A percentile compares a stretch with the other conserved stretches of the same genome.
Conservation (phyloP, 2,797 vertebrate genomes). For the Pangasius macronema region DNA sequence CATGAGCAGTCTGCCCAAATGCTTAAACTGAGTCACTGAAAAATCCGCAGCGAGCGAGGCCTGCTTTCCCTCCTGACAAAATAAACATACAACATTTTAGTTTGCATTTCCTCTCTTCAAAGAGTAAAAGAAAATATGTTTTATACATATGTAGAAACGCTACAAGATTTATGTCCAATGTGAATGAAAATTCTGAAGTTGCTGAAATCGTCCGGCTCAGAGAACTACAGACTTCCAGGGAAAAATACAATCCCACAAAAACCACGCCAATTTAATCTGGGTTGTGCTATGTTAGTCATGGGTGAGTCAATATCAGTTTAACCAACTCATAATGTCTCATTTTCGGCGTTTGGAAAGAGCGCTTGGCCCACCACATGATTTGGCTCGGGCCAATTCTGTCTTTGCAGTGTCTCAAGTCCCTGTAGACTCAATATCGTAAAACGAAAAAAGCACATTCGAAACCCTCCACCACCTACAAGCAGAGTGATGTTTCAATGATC, state of each 20-base stretch:
- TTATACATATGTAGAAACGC: not conserved
- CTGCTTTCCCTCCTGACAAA: conserved; percentile 92
- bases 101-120: not conserved
- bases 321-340: conserved; percentile 49
- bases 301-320: conserved; percentile 50
- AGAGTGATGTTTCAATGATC: conserved; percentile 22
- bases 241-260: conserved; percentile 39
- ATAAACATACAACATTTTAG: conserved; percentile 51
- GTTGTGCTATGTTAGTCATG: conserved; percentile 46
- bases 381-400: conserved; percentile 22
- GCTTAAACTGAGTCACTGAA: conserved; percentile 97
- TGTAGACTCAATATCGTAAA: conserved; percentile 47
- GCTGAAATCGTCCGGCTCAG: conserved; percentile 4
- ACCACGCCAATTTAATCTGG: conserved; percentile 41
- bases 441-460: conserved; percentile 29
- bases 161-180: conserved; percentile 13
- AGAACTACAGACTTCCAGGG: conserved; percentile 29
- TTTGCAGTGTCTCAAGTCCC: conserved; percentile 30
- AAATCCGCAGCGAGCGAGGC: conserved; percentile 95
- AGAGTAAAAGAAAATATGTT: conserved; percentile 9
- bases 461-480: conserved; percentile 1
- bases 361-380: conserved; percentile 32
- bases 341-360: conserved; percentile 45
- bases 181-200: not conserved
- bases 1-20: conserved; percentile 94